Evolutionary conservation across 2,113 vertebrate genomes (phyloP), one percentile per base, ranked within the genome.

Genomic region (Amphiprion ocellaris): DNA sequence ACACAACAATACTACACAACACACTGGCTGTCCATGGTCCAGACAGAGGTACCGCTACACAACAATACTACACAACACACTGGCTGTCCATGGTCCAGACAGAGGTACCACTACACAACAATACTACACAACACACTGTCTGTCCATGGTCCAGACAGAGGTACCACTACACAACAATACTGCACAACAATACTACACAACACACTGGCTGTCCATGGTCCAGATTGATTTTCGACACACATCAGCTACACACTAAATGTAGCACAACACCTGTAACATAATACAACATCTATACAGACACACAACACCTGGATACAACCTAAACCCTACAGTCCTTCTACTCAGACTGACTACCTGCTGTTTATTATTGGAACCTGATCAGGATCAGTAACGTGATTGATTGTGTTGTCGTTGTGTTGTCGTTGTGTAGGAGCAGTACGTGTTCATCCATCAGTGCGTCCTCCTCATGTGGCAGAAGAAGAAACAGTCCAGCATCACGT

Each of bases 381-480:
- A 37, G 33, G 33, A 37, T 37, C 33, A 37, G 9, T 37, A 9
- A 49, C 6, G 12, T 49, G 47, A 37, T 37, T 7, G 15, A 16
- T 49, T 62, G 16, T 30, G 30, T 30, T 1, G 30, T 30, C 30
- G 47, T 49, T 62, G 16, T 30, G 30, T 30, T 6, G 30, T 30
- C 30, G 26, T 10, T 53, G 12, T 44, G 1, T 79, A 99, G 98
- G 98, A 99, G 75, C 98, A 99, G 91, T 99, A 97, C 60, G 96
- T 99, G 69, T 99, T 99, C 90, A 99, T 99, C 84, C 98, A 99
- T 65, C 98, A 98, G 91, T 99, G 98, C 11, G 96, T 99, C 76
- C 95, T 98, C 53, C 82, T 98, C 69, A 97, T 99, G 97, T 99
- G 98, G 97, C 95, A 95, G 77, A 97, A 97, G 96, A 98, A 97